Percentiles rank a stretch among this genome's conserved stretches.
Conservation (phyloP, 1,140 invertebrate genomes). For the Cotesia glomerata region DNA sequence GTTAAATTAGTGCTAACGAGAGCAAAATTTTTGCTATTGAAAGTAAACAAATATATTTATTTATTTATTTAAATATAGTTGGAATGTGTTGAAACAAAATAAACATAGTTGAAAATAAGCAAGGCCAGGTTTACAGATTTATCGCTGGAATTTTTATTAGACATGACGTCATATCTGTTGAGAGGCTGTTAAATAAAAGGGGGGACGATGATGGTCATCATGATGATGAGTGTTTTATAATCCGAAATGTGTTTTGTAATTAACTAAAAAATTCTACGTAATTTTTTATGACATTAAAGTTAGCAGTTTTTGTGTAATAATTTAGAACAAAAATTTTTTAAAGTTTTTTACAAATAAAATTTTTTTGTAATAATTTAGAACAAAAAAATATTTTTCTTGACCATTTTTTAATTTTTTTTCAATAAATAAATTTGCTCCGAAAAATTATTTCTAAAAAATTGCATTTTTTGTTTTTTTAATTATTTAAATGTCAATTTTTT, state of each 20-base stretch:
- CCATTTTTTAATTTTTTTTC: no score
- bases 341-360: no score
- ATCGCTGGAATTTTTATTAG: conserved; percentile 25
- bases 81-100: neutral
- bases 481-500: no score
- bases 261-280: neutral
- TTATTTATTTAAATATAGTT: neutral
- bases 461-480: no score
- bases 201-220: neutral
- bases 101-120: neutral
- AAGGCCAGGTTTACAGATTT: neutral
- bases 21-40: neutral
- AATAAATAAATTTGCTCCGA: no score
- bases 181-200: neutral
- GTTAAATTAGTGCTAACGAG: neutral
- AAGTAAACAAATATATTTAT: neutral
- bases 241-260: neutral
- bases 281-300: no score
- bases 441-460: no score
- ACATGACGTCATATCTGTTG: conserved; percentile 27
- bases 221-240: neutral
- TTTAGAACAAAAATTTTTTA: no score
- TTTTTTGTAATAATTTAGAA: no score
- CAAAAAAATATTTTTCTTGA: no score
- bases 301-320: no score